phyloP scores from a whole-genome alignment of 2,113 vertebrate species.

The Hyperopisus bebe region DNA sequence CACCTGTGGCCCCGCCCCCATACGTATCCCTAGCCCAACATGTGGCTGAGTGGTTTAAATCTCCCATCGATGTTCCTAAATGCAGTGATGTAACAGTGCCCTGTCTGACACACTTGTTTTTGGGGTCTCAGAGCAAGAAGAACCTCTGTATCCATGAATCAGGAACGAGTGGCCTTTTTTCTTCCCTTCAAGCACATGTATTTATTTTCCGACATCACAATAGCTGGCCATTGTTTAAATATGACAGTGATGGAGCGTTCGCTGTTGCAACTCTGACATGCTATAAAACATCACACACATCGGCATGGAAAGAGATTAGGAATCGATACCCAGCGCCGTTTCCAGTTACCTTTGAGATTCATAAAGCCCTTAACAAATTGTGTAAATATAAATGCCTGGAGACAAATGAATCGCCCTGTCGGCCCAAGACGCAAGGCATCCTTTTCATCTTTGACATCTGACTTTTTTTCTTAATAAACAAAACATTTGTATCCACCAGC shows the following conservation, averaged over 20 bases:
- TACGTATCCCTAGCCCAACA: neutral
- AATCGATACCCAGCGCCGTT: slow-evolving; percentile 74
- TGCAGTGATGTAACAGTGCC: slow-evolving; percentile 8
- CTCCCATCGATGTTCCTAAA: slow-evolving; percentile 21
- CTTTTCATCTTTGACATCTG: slow-evolving; percentile 17
- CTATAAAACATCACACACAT: slow-evolving; percentile 77
- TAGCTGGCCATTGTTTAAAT: slow-evolving; percentile 75
- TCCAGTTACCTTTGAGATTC: slow-evolving; percentile 65
- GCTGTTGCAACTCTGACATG: slow-evolving; percentile 73
- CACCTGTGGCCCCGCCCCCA: neutral
- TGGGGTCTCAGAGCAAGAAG: slow-evolving; percentile 8
- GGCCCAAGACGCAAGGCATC: neutral
- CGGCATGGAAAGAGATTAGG: slow-evolving; percentile 70
- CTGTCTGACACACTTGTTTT: neutral
- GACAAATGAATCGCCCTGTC: slow-evolving; percentile 51
- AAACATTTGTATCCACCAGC: neutral
- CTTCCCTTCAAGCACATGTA: slow-evolving; percentile 75
- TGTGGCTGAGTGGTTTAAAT: slow-evolving; percentile 18
- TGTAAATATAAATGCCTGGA: slow-evolving; percentile 69
- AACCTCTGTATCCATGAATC: slow-evolving; percentile 49
- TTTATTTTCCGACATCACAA: slow-evolving; percentile 75
- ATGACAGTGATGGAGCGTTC: slow-evolving; percentile 77
- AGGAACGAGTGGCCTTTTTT: slow-evolving; percentile 71
- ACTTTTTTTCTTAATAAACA: slow-evolving; percentile 19
- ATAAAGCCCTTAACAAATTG: slow-evolving; percentile 67